Evolutionary conservation across 2,888 invertebrate species (phyloP), one percentile per base, ranked within the genome.

Genomic region (Teleogryllus oceanicus): DNA sequence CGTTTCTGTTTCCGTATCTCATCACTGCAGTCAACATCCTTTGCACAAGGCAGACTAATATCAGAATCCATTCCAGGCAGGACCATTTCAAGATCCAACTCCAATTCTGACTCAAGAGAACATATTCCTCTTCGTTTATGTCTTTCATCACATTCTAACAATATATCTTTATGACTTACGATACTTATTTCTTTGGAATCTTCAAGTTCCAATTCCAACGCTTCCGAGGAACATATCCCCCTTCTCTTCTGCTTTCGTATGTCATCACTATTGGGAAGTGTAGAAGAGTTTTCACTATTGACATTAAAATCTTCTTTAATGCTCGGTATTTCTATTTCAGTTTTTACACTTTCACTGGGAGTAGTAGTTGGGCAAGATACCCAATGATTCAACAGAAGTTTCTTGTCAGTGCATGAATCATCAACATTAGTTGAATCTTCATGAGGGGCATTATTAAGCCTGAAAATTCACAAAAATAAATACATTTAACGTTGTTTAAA

Each of bases 361-460:
- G 77, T 77, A n/a, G 77, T n/a, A n/a, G 78, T 78, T 49, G 78
- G 77, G 24, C 77, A 75, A 12, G 81, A 80, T 13, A 80, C 78
- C 89, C 89, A 89, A 82, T 89, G 89, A 82, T 89, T 89, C 79
- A 90, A 84, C 78, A 90, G 84, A 82, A 88, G 87, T 83, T 89
- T 89, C 84, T 89, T 89, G 83, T 89, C 89, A 0, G 89, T 87
- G 82, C 87, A 89, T 80, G 88, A 88, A 81, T 85, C 86, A 81
- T 85, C 86, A 78, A 85, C 87, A 83, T 86, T 87, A 62, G 86
- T 85, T 24, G 84, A 84, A 74, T 81, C 83, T 78, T 84, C 84
- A 4, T 82, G 80, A 50, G 78, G 21, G 8, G 78, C 50, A 11
- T 24, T 62, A 13, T 62, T 62, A 18, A 62, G 62, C 1, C 62